Percentiles rank a stretch among this genome's conserved stretches.
These are phyloP conservation scores for Nasonia giraulti DNA, from an alignment of 1,140 invertebrate genomes.

Conservation along the genomic window DNA sequence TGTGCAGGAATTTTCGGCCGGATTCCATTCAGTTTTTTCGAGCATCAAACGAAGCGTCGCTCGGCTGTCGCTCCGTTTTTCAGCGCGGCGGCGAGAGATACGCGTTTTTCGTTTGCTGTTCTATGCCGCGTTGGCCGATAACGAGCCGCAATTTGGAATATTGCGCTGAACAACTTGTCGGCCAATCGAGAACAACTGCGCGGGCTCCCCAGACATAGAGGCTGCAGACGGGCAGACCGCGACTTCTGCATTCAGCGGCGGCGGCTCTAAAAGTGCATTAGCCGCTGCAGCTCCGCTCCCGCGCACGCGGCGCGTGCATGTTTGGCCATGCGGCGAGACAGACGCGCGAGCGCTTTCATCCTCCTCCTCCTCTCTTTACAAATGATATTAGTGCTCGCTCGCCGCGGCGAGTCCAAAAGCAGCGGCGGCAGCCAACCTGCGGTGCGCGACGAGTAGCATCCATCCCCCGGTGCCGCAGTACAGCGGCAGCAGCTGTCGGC, in stretches of 20 bases:
- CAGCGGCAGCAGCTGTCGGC: slow-evolving; percentile 17
- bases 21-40: slow-evolving; percentile 10
- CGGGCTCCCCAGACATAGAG: too few relatives aligned
- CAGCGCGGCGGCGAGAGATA: neutral
- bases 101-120: too few relatives aligned
- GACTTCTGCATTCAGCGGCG: neutral
- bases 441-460: neutral
- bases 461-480: neutral
- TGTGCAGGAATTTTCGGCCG: neutral
- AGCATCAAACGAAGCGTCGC: neutral
- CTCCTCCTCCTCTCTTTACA: slow-evolving; percentile 30
- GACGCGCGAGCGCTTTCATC: slow-evolving; percentile 20
- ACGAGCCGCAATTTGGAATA: too few relatives aligned
- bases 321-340: slow-evolving; percentile 8
- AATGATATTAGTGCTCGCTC: slow-evolving; percentile 33
- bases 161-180: too few relatives aligned
- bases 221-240: too few relatives aligned
- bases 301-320: neutral
- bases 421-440: neutral
- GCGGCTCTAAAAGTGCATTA: slow-evolving; percentile 9
- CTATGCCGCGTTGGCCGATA: too few relatives aligned
- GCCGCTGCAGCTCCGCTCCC: neutral
- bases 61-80: too few relatives aligned
- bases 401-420: slow-evolving; percentile 3
- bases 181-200: too few relatives aligned